Evolutionary conservation across 2,113 vertebrate species (phyloP).

Genomic region (Boulengeromyrus knoepffleri): DNA sequence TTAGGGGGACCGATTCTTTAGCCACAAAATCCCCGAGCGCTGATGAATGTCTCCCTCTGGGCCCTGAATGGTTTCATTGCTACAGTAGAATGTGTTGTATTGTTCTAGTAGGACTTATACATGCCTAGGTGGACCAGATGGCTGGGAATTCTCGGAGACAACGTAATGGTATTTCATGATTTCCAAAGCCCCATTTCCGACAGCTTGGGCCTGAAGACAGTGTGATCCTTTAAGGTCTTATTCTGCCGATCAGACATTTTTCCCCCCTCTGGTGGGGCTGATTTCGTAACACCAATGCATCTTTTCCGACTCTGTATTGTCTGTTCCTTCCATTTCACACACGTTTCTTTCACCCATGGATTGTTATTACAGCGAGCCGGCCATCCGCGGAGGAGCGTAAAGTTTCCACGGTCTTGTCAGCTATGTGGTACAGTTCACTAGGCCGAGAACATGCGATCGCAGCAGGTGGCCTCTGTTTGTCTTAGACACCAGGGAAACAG

Average conservation of each 20-base stretch:
- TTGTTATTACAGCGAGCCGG: neutral
- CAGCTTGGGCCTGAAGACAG: neutral
- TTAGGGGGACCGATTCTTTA: neutral
- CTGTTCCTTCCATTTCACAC: neutral
- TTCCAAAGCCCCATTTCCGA: neutral
- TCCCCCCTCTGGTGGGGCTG: neutral
- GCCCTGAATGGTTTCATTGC: neutral
- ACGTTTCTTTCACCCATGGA: neutral
- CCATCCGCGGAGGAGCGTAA: neutral
- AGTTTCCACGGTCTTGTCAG: neutral
- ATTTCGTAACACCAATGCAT: neutral
- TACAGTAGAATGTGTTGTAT: conserved; percentile 13
- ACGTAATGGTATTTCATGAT: neutral
- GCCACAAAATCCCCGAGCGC: neutral
- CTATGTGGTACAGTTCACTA: neutral
- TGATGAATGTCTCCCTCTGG: conserved; percentile 2
- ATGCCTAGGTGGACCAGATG: conserved; percentile 13
- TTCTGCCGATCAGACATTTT: neutral
- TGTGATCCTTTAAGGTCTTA: neutral
- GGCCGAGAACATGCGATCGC: neutral
- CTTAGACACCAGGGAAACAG: conserved; percentile 8
- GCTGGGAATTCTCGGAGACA: neutral
- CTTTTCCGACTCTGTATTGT: neutral
- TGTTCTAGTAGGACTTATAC: neutral
- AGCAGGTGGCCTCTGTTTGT: conserved; percentile 6